Conservation (phyloP, 2,797 vertebrate genomes). For the Lagorchestes hirsutus region DNA sequence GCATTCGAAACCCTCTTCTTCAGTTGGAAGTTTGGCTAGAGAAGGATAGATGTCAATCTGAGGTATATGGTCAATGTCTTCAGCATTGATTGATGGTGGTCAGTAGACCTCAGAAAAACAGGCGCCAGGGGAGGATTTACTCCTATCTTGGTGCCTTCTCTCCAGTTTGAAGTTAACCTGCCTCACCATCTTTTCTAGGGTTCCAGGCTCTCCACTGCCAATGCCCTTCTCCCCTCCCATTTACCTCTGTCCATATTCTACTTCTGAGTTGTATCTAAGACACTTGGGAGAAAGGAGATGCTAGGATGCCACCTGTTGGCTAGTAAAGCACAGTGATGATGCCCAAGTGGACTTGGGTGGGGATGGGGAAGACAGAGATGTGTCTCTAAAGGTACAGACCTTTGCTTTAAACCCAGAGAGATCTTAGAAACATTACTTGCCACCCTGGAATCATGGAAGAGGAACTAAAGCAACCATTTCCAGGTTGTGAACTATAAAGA, state of each 20-base stretch:
- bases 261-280: conserved; percentile 67
- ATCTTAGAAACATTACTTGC: conserved; percentile 18
- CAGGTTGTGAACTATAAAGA: conserved; percentile 47
- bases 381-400: neutral
- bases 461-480: conserved; percentile 41
- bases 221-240: conserved; percentile 49
- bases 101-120: conserved; percentile 53
- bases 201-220: conserved; percentile 74
- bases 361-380: neutral
- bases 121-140: conserved; percentile 65
- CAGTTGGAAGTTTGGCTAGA: too few species aligned
- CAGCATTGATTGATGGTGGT: too few species aligned
- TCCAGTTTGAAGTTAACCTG: conserved; percentile 78
- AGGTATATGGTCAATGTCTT: too few species aligned
- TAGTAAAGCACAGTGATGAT: conserved; percentile 32
- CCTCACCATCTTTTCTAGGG: conserved; percentile 63
- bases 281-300: conserved; percentile 54
- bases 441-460: neutral
- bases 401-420: conserved; percentile 4
- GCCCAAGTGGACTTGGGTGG: neutral
- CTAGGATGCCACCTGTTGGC: conserved; percentile 46
- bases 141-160: conserved; percentile 80
- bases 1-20: too few species aligned
- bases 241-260: conserved; percentile 76
- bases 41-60: too few species aligned